A percentile compares a stretch with the other conserved stretches of the same genome.
phyloP scores from a whole-genome alignment of 2,113 vertebrate genomes.

The Numenius arquata region DNA sequence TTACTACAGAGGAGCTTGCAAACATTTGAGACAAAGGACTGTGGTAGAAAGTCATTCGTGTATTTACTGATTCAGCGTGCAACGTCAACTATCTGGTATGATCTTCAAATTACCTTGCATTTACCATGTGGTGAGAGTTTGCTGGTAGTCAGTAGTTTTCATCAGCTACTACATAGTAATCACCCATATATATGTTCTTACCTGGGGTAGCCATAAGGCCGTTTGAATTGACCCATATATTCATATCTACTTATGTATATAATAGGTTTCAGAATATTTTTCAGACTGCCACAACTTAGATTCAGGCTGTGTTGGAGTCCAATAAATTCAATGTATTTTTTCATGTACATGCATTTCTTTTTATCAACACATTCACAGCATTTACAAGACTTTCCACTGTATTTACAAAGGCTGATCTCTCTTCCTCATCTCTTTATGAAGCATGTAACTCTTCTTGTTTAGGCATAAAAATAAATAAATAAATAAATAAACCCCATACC shows the following conservation, averaged over 20 bases:
- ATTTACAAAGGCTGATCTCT: not conserved
- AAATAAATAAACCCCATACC: not conserved
- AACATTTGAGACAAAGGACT: not conserved
- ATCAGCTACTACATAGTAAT: not conserved
- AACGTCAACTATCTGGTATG: not conserved
- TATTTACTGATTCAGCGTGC: not conserved
- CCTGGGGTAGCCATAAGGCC: not conserved
- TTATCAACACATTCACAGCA: not conserved
- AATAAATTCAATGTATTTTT: not conserved
- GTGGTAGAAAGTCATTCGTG: rapidly evolving
- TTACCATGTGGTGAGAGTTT: not conserved
- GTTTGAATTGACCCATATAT: not conserved
- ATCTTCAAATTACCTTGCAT: not conserved
- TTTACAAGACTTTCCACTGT: too few species aligned
- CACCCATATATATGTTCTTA: not conserved
- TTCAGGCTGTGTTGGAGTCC: not conserved
- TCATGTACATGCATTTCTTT: not conserved
- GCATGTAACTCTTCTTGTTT: not conserved
- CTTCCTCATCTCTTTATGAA: not conserved
- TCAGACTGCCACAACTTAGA: not conserved
- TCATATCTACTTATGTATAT: not conserved
- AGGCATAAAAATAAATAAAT: not conserved
- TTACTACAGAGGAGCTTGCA: not conserved
- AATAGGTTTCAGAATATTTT: not conserved
- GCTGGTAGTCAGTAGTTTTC: not conserved